Evolutionary conservation across 2,888 invertebrate genomes (phyloP).

Genomic region (Tenthredo amoena): DNA sequence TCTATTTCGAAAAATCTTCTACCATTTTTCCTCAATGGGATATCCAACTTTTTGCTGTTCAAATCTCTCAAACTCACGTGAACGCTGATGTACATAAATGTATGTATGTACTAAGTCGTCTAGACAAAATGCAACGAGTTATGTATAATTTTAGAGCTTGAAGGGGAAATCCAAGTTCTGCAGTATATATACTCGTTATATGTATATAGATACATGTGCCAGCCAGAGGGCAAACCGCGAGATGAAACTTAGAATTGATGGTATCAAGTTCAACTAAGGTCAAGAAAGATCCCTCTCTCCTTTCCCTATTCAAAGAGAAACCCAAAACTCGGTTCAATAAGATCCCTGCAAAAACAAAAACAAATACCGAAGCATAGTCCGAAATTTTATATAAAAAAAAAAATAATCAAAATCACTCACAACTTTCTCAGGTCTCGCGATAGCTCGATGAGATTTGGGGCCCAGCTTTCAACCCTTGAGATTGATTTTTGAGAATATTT

Average conservation of each 20-base stretch:
- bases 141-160: slow-evolving; percentile 26
- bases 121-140: slow-evolving; percentile 35
- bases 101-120: neutral
- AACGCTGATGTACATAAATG: neutral
- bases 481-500: neutral
- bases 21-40: no score
- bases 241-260: neutral
- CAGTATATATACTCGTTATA: neutral
- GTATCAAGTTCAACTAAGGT: slow-evolving; percentile 3
- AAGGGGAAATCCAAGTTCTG: neutral
- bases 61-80: no score
- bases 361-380: neutral
- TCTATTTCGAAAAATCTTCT: no score
- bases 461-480: neutral
- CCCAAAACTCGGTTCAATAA: neutral
- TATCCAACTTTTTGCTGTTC: no score
- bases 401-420: neutral
- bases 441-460: neutral
- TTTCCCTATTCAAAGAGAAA: neutral
- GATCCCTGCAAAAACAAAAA: neutral
- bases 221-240: neutral
- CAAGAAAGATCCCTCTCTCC: neutral
- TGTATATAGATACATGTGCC: neutral
- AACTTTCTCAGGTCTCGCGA: neutral
- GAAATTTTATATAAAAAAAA: neutral